Evolutionary conservation across 2,797 vertebrate species (phyloP).

Genomic region (Lacerta bilineata): DNA sequence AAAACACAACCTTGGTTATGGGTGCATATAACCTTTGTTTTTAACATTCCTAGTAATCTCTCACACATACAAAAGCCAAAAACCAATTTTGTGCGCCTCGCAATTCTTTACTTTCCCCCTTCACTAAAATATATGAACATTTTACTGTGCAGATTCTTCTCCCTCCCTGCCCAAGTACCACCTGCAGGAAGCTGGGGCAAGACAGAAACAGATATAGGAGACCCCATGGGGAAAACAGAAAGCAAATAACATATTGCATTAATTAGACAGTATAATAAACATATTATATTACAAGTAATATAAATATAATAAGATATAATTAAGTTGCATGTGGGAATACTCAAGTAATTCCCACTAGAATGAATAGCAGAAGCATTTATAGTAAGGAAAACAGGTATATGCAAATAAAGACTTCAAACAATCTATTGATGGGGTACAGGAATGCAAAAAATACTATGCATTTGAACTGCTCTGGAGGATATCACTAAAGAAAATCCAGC

Average conservation of each 20-base stretch:
- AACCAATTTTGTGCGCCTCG: not conserved
- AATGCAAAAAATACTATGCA: too few relatives aligned
- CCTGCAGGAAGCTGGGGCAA: not conserved
- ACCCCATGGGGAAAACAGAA: not conserved
- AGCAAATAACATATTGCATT: conserved; percentile 2
- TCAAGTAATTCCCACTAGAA: not conserved
- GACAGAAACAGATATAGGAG: not conserved
- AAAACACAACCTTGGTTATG: not conserved
- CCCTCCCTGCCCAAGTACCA: not conserved
- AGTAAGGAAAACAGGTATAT: not conserved
- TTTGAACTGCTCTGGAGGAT: too few relatives aligned
- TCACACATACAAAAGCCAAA: not conserved
- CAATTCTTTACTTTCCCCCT: not conserved
- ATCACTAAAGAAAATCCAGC: too few relatives aligned
- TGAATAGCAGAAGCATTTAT: not conserved
- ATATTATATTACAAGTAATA: not conserved
- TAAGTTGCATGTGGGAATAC: not conserved
- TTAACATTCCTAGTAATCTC: not conserved
- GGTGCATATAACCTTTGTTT: not conserved
- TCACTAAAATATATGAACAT: not conserved
- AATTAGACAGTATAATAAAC: not conserved
- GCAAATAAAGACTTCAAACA: not conserved
- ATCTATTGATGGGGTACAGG: not conserved
- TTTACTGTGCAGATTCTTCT: not conserved
- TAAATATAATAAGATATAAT: not conserved